phyloP scores from a whole-genome alignment of 2,113 vertebrate species.

The Pomatostomus ruficeps region DNA sequence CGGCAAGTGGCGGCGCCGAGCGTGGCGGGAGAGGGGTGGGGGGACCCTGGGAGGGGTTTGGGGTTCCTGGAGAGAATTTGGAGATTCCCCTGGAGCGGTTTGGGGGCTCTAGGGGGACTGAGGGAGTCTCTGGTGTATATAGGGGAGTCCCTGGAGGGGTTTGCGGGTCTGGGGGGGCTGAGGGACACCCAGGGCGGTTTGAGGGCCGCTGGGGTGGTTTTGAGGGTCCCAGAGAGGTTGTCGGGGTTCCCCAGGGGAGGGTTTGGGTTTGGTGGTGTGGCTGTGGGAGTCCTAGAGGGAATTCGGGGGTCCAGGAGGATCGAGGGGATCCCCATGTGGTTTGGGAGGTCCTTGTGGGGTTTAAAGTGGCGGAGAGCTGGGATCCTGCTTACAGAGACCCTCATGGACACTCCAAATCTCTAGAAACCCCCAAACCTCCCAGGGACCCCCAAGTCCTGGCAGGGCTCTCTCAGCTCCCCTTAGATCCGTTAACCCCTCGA shows the following conservation, averaged over 20 bases:
- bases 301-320: too few relatives aligned
- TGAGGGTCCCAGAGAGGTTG: neutral
- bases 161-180: too few relatives aligned
- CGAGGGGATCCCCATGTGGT: too few relatives aligned
- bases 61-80: neutral
- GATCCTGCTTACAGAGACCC: neutral
- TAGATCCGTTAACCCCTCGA: rapidly evolving
- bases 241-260: neutral
- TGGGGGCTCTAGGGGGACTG: too few relatives aligned
- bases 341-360: neutral
- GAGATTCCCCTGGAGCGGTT: too few relatives aligned
- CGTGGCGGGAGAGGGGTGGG: neutral
- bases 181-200: neutral
- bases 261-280: too few relatives aligned
- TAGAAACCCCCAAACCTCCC: neutral
- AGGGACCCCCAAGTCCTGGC: too few relatives aligned
- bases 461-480: neutral
- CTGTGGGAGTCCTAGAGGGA: neutral
- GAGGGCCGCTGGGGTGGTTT: too few relatives aligned
- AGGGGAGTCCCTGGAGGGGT: neutral
- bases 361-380: neutral
- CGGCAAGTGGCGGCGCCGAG: neutral
- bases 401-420: neutral
- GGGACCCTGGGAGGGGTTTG: neutral
- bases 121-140: too few relatives aligned